A percentile compares a stretch with the other conserved stretches of the same genome.
Evolutionary conservation across 2,113 vertebrate species (phyloP).

Genomic region (Vombatus ursinus): DNA sequence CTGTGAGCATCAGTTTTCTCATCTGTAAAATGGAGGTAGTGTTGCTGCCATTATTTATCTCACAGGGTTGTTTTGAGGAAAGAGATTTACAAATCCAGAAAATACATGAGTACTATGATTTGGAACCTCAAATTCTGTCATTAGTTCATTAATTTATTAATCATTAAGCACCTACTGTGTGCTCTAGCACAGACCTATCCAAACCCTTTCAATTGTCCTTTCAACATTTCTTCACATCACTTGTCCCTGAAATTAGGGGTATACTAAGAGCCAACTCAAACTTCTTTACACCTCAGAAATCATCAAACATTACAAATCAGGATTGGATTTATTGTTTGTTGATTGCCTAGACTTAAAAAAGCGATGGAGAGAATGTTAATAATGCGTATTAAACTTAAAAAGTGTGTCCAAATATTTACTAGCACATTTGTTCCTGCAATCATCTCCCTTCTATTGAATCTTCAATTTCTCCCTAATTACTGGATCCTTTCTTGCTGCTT

Average conservation of each 20-base stretch:
- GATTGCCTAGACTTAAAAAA: background rate
- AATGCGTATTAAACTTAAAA: background rate
- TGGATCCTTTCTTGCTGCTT: background rate
- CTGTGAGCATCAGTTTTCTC: background rate
- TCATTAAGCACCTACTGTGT: background rate
- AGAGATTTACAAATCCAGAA: background rate
- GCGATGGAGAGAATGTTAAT: background rate
- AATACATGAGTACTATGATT: background rate
- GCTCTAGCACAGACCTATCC: background rate
- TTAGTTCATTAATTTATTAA: background rate
- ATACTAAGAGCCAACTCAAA: background rate
- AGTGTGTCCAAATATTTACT: background rate
- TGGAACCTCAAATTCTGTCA: background rate
- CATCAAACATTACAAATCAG: background rate
- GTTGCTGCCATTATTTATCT: background rate
- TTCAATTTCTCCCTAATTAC: background rate
- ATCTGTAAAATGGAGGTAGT: background rate
- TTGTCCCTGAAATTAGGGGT: background rate
- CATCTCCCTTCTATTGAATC: background rate
- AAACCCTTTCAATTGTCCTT: background rate
- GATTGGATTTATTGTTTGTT: background rate
- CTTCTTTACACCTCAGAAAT: background rate
- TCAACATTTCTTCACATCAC: background rate
- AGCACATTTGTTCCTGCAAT: background rate
- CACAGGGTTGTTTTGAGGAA: background rate